phyloP scores from a whole-genome alignment of 1,140 invertebrate species.

The Drosophila melanogaster region Release_6_plus_ISO1_MT NT_033777.3:15027001-15027500 shows the following conservation, averaged over 20 bases:
- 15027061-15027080: constrained; percentile 77
- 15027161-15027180: constrained; percentile 3
- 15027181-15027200: constrained; percentile 45
- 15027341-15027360: constrained; percentile 64
- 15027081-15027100: constrained; percentile 69
- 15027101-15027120: constrained; percentile 74
- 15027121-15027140: constrained; percentile 51
- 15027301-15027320: constrained; percentile 5
- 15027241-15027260: no score
- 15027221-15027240: background rate
- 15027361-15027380: constrained; percentile 73
- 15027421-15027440: background rate
- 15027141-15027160: constrained; percentile 9
- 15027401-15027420: constrained; percentile 20
- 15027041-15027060: constrained; percentile 57
- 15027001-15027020: background rate
- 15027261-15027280: background rate
- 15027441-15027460: constrained; percentile 56
- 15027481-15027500: constrained; percentile 36
- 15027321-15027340: background rate
- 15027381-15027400: constrained; percentile 45
- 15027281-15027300: background rate
- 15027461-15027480: constrained; percentile 46
- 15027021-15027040: constrained; percentile 27
- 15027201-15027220: constrained; percentile 18